These are phyloP conservation scores for Gymnocephalus cernua DNA, from an alignment of 2,113 vertebrate species.

Conservation along the genomic window DNA sequence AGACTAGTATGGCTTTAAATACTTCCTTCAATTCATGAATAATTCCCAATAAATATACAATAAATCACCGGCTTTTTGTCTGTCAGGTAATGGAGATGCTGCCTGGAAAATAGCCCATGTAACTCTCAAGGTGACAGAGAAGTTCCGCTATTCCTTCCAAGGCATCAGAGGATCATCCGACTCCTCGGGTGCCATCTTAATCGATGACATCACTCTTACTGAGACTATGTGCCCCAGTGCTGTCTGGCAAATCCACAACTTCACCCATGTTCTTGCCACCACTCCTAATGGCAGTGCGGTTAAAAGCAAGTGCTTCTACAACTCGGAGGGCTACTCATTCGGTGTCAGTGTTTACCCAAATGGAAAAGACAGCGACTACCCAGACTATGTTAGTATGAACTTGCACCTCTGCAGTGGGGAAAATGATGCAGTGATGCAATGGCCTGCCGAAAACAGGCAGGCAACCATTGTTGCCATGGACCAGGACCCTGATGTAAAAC, in stretches of 20 bases:
- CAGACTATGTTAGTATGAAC: slow-evolving; percentile 77
- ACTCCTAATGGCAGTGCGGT: slow-evolving; percentile 21
- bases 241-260: slow-evolving; percentile 88
- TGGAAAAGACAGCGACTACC: neutral
- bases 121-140: slow-evolving; percentile 84
- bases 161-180: slow-evolving; percentile 81
- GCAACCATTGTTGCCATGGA: slow-evolving; percentile 85
- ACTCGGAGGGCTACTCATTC: slow-evolving; percentile 88
- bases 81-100: slow-evolving; percentile 81
- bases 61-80: neutral
- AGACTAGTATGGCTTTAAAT: too few relatives aligned
- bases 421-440: slow-evolving; percentile 89
- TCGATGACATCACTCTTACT: slow-evolving; percentile 90
- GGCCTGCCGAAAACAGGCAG: slow-evolving; percentile 90
- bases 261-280: slow-evolving; percentile 74
- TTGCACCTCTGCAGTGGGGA: slow-evolving; percentile 91
- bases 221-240: slow-evolving; percentile 88
- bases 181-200: slow-evolving; percentile 84
- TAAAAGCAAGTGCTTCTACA: slow-evolving; percentile 86
- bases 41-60: neutral
- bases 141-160: slow-evolving; percentile 94
- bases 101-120: slow-evolving; percentile 91
- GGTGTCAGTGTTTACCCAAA: slow-evolving; percentile 86
- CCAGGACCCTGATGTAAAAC: slow-evolving; percentile 86
- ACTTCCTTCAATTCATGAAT: neutral